phyloP scores from a whole-genome alignment of 23 tunicate genomes.

The Oikopleura dioica region DNA sequence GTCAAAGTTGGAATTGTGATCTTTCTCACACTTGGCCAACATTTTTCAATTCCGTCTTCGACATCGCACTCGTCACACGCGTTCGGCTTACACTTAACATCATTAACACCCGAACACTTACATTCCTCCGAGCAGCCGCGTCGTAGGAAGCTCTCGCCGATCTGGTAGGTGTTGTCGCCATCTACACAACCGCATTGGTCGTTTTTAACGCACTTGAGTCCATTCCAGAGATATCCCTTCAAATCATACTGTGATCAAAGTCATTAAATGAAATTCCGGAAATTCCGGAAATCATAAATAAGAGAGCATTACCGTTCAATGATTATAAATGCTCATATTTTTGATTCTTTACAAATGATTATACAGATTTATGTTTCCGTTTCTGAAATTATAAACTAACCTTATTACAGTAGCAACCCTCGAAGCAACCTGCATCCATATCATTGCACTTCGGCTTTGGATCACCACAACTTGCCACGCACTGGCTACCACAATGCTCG shows the following conservation, averaged over 20 bases:
- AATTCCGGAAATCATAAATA: no score
- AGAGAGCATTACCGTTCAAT: no score
- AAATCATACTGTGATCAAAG: no score
- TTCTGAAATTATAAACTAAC: no score
- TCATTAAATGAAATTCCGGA: no score
- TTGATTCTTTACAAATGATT: no score
- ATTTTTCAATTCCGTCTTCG: no score
- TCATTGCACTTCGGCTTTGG: neutral
- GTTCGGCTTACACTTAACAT: neutral
- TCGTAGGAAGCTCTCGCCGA: neutral
- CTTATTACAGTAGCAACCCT: conserved; percentile 13
- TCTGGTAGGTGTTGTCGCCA: neutral
- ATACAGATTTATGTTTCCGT: no score
- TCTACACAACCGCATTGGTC: neutral
- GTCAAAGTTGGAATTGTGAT: no score
- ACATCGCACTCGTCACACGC: no score
- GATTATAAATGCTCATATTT: no score
- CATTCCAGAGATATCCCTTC: conserved; percentile 5
- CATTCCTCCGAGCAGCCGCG: neutral
- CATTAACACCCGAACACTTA: neutral
- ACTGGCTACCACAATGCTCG: neutral
- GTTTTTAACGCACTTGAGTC: neutral
- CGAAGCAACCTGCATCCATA: neutral
- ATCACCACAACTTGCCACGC: neutral
- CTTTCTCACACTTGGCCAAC: no score